Evolutionary conservation across 2,113 vertebrate species (phyloP).

Genomic region (Dicentrarchus labrax): DNA sequence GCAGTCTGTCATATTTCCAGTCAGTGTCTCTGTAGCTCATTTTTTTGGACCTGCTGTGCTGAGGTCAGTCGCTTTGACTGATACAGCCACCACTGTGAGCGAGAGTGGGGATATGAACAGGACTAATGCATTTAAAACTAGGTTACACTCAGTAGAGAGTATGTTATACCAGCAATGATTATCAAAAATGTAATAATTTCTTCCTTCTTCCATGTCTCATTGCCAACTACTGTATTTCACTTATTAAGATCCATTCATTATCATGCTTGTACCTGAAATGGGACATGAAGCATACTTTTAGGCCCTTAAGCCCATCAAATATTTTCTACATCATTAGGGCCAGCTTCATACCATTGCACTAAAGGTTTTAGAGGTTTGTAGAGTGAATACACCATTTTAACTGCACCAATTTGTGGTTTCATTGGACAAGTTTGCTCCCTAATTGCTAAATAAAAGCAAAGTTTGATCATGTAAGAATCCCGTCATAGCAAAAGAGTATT

Average conservation of each 20-base stretch:
- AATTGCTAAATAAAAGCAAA: not conserved
- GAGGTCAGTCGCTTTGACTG: conserved; percentile 28
- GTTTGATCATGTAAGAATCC: not conserved
- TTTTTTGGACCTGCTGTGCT: conserved; percentile 21
- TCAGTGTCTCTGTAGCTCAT: not conserved
- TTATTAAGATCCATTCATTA: not conserved
- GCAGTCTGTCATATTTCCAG: conserved; percentile 17
- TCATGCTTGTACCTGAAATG: not conserved
- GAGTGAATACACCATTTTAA: not conserved
- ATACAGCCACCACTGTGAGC: not conserved
- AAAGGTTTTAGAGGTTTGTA: not conserved
- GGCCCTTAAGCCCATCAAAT: not conserved
- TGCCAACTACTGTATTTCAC: not conserved
- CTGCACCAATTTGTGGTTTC: not conserved
- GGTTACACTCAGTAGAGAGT: not conserved
- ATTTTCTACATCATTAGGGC: too few species aligned
- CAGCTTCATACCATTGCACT: not conserved
- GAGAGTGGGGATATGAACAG: not conserved
- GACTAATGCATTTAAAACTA: conserved; percentile 19
- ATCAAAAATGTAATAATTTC: not conserved
- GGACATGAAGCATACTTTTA: too few species aligned
- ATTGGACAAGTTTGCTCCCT: not conserved
- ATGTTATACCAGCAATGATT: not conserved
- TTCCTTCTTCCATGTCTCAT: not conserved
- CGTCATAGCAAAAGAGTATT: not conserved